Percentiles rank a stretch among this genome's conserved stretches.
phyloP scores from a whole-genome alignment of 2,888 invertebrate genomes.

The Ernsta delagoae region DNA sequence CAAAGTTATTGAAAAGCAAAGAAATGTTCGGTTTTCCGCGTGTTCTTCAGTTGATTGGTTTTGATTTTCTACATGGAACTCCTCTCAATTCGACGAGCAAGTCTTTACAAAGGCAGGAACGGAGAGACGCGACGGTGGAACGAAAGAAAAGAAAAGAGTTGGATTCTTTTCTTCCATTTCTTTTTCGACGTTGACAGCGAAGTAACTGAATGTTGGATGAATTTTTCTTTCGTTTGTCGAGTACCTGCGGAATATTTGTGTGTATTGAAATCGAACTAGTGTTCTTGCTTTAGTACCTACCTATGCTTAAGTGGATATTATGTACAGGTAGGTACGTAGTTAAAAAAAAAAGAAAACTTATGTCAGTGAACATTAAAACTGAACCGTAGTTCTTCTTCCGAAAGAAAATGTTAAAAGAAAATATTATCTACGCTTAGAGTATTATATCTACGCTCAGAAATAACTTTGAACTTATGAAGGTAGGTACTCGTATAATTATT shows the following conservation, averaged over 20 bases:
- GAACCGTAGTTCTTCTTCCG: no score
- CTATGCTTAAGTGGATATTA: no score
- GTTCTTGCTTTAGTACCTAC: no score
- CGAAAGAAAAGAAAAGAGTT: slow-evolving; percentile 3
- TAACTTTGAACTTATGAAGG: background rate
- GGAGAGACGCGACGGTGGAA: background rate
- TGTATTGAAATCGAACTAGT: background rate
- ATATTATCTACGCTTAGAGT: no score
- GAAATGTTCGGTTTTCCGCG: background rate
- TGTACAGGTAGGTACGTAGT: no score
- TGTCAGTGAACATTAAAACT: no score
- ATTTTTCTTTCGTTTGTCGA: background rate
- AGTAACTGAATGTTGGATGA: background rate
- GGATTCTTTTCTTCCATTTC: background rate
- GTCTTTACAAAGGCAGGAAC: slow-evolving; percentile 1
- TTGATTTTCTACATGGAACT: slow-evolving; percentile 2
- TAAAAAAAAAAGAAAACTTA: no score
- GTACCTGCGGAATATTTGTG: background rate
- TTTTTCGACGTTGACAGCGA: background rate
- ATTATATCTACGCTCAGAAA: background rate
- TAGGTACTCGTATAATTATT: background rate
- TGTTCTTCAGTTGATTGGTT: background rate
- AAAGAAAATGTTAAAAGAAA: no score
- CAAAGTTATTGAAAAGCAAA: background rate
- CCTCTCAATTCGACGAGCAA: background rate